Evolutionary conservation across 2,888 invertebrate genomes (phyloP).

Genomic region (Thera britannica): DNA sequence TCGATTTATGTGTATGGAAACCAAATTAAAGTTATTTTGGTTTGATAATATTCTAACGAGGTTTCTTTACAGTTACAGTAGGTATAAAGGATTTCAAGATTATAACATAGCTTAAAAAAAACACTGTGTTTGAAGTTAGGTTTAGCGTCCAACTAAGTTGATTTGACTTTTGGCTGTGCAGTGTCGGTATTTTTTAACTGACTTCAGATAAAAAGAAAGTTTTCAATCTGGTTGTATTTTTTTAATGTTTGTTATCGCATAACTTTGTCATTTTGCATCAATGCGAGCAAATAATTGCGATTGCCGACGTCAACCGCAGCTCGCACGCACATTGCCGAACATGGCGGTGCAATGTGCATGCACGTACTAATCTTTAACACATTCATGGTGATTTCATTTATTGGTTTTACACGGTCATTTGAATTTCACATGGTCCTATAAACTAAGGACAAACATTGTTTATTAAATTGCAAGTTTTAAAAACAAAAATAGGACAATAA

Average conservation of each 20-base stretch:
- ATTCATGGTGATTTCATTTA: slow-evolving; percentile 4
- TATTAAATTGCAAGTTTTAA: not conserved
- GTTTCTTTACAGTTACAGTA: not conserved
- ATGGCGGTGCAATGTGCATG: slow-evolving; percentile 3
- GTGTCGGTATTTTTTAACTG: too few relatives aligned
- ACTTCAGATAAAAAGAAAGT: not conserved
- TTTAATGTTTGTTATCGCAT: too few relatives aligned
- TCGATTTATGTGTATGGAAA: too few relatives aligned
- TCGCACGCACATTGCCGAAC: not conserved
- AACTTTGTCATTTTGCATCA: not conserved
- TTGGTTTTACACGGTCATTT: not conserved
- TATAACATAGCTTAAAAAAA: too few relatives aligned
- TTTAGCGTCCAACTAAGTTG: too few relatives aligned
- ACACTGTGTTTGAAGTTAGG: too few relatives aligned
- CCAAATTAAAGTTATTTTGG: too few relatives aligned
- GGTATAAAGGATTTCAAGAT: too few relatives aligned
- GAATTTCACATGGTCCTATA: not conserved
- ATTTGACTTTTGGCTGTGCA: too few relatives aligned
- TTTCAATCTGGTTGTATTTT: not conserved
- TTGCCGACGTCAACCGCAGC: not conserved
- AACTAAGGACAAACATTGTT: not conserved
- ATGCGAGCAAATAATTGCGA: slow-evolving; percentile 10
- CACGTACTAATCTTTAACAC: slow-evolving; percentile 8
- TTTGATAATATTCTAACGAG: not conserved
- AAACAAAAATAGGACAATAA: not conserved